A percentile compares a stretch with the other conserved stretches of the same genome.
phyloP scores from a whole-genome alignment of 2,113 vertebrate genomes.

The Hydrochoerus hydrochaeris region DNA sequence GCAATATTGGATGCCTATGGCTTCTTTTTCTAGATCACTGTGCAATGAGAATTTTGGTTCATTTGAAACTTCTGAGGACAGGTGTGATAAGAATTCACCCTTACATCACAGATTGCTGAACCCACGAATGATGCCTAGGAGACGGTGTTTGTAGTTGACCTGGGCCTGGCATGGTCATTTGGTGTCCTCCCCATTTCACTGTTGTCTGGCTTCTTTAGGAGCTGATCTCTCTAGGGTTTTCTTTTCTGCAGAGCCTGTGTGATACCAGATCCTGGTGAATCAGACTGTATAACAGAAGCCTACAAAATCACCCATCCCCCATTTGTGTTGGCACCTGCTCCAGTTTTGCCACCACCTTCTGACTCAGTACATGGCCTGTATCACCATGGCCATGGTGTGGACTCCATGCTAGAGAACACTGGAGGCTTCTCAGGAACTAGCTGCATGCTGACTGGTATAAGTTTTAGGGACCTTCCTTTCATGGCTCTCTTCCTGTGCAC shows the following conservation, averaged over 20 bases:
- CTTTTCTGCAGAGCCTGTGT: background rate
- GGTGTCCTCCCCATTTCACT: no score
- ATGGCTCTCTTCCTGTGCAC: background rate
- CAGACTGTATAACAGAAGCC: background rate
- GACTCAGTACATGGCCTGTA: no score
- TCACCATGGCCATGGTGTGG: accelerated
- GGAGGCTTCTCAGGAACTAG: background rate
- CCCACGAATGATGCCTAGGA: no score
- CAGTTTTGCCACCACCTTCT: background rate
- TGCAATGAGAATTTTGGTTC: background rate
- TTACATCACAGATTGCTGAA: accelerated
- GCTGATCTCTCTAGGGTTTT: background rate
- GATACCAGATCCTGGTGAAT: background rate
- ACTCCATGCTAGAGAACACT: background rate
- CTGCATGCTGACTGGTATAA: background rate
- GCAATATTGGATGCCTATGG: accelerated
- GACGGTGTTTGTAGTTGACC: background rate
- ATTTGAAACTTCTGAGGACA: background rate
- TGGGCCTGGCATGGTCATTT: no score
- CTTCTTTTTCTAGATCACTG: background rate
- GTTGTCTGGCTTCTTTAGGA: background rate
- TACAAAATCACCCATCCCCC: background rate
- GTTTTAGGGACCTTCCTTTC: background rate
- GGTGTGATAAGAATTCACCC: background rate
- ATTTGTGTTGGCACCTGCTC: background rate